These are phyloP conservation scores for Dallia pectoralis DNA, from an alignment of 2,797 vertebrate genomes.

Conservation along the genomic window DNA sequence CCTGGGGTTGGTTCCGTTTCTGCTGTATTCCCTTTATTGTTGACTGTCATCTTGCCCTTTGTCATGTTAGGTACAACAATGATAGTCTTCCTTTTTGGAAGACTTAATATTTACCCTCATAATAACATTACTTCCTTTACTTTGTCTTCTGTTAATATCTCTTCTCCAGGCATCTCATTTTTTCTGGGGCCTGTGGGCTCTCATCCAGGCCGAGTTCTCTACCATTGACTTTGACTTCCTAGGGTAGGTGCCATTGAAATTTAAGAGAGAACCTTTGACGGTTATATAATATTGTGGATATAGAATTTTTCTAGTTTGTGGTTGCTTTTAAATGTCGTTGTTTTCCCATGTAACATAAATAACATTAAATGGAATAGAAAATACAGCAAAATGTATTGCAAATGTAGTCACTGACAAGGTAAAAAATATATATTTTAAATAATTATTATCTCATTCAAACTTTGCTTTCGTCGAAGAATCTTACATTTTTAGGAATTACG, in stretches of 20 bases:
- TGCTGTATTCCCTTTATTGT: background rate
- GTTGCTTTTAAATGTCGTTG: too few relatives aligned
- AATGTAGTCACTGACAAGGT: too few relatives aligned
- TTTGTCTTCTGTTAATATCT: background rate
- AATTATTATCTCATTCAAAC: too few relatives aligned
- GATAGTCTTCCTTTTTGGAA: background rate
- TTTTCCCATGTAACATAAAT: too few relatives aligned
- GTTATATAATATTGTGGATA: background rate
- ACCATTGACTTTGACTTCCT: slow-evolving; percentile 95
- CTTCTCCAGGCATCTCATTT: slow-evolving; percentile 86
- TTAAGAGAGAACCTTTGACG: background rate
- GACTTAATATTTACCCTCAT: background rate
- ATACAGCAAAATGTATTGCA: too few relatives aligned
- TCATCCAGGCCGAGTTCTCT: slow-evolving; percentile 94
- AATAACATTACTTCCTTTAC: background rate
- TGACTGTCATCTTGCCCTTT: background rate
- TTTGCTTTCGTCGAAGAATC: too few relatives aligned
- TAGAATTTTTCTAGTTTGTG: too few relatives aligned
- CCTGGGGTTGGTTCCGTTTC: background rate
- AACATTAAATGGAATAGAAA: too few relatives aligned
- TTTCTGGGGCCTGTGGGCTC: slow-evolving; percentile 93
- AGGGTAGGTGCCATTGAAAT: slow-evolving; percentile 74
- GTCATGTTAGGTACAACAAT: background rate
- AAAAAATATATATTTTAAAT: too few relatives aligned
- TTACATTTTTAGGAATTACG: too few relatives aligned